A percentile compares a stretch with the other conserved stretches of the same genome.
Evolutionary conservation across 2,888 invertebrate genomes (phyloP).

Genomic region (Leucophenga maculata): DNA sequence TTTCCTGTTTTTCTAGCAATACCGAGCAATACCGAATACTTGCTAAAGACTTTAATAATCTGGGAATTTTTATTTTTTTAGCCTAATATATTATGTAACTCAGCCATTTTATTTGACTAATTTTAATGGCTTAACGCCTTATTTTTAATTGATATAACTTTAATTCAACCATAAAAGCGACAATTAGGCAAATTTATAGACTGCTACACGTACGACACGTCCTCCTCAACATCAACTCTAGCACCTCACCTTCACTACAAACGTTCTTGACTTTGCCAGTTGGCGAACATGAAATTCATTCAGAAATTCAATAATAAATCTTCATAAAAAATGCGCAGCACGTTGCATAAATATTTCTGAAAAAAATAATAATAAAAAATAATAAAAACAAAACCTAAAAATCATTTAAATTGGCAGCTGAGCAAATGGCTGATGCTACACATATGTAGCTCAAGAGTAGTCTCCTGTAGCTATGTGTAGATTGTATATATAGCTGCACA

Average conservation of each 20-base stretch:
- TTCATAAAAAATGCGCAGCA: not conserved
- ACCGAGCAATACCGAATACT: too few relatives aligned
- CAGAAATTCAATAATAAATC: constrained; percentile 1
- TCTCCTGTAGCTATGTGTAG: too few relatives aligned
- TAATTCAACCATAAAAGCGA: not conserved
- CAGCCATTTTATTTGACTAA: not conserved
- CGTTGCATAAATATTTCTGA: constrained; percentile 16
- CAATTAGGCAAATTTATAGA: constrained; percentile 9
- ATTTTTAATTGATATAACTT: not conserved
- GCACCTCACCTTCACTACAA: not conserved
- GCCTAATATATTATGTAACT: too few relatives aligned
- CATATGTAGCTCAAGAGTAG: too few relatives aligned
- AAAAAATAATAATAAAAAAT: too few relatives aligned
- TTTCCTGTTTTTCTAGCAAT: too few relatives aligned
- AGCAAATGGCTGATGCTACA: not conserved
- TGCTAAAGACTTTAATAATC: too few relatives aligned
- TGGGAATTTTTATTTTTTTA: too few relatives aligned
- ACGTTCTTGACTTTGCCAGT: constrained; percentile 3
- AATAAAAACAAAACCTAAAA: not conserved
- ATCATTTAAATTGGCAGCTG: not conserved
- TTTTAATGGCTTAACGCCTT: constrained; percentile 4
- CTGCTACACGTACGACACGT: not conserved
- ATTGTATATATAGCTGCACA: too few relatives aligned
- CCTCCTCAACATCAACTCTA: not conserved
- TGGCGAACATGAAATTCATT: constrained; percentile 4